A percentile compares a stretch with the other conserved stretches of the same genome.
Evolutionary conservation across 2,888 invertebrate genomes (phyloP).

Genomic region (Synanthedon andrenaeformis): DNA sequence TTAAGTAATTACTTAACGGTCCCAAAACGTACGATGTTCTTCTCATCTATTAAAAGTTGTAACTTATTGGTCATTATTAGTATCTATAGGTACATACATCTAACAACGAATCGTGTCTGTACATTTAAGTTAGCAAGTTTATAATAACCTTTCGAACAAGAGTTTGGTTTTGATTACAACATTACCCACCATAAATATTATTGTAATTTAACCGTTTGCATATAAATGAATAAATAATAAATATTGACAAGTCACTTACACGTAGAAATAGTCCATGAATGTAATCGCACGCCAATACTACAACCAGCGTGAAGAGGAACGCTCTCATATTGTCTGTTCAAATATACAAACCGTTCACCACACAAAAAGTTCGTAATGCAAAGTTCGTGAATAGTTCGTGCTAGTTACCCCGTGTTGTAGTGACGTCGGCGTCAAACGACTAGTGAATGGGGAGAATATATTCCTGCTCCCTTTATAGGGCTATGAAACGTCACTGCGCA

Average conservation of each 20-base stretch:
- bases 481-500: constrained; percentile 50
- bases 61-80: too few relatives aligned
- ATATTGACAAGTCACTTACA: constrained; percentile 30
- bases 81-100: too few relatives aligned
- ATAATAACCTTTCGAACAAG: too few relatives aligned
- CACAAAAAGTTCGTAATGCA: constrained; percentile 21
- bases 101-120: too few relatives aligned
- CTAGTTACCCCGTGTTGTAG: constrained; percentile 23
- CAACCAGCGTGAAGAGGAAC: constrained; percentile 33
- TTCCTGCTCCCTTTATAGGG: constrained; percentile 53
- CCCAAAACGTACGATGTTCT: too few relatives aligned
- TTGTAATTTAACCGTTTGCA: too few relatives aligned
- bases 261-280: constrained; percentile 43
- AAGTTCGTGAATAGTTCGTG: constrained; percentile 24
- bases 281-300: constrained; percentile 36
- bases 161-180: too few relatives aligned
- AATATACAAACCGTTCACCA: constrained; percentile 4
- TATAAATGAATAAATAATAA: too few relatives aligned
- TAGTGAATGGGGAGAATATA: constrained; percentile 53
- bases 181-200: too few relatives aligned
- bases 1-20: too few relatives aligned
- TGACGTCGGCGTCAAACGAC: constrained; percentile 32
- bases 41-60: too few relatives aligned
- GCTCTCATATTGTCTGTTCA: constrained; percentile 35
- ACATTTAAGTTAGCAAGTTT: too few relatives aligned